Base-by-base conservation (phyloP, 2,113 vertebrate species). In the Hemicordylus capensis region DNA sequence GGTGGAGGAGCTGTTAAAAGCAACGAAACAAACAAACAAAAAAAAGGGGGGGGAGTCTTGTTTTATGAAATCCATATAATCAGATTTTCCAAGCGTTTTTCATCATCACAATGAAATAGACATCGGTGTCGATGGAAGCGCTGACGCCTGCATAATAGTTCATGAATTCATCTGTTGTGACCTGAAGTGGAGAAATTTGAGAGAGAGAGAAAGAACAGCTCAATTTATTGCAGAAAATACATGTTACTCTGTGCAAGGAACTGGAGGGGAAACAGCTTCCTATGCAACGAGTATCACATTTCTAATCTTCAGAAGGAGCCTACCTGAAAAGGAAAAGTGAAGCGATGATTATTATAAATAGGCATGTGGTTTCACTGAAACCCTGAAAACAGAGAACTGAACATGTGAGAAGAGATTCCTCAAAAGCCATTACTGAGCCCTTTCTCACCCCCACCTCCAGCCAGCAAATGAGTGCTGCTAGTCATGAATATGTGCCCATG, bases 21-120 rank as follows among this genome's bases (percentile, higher is more conserved):
- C 20, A 9, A 66, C n/a, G 5, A 6, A n/a, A 46, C 88, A 90
- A 91, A 88, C 75, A n/a, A 83, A 12, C n/a, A 87, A 70, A 78
- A 87, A 44, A 59, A 77, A 80, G 6, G 28, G 61, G 80, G 39
- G 69, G 63, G 34, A 59, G 34, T 81, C 78, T 87, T 31, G 4
- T 8, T 87, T 56, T 58, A 66, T 85, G 91, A 81, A 28, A 48
- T 9, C 80, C 78, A 1, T 4, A 64, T 42, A 14, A 85, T 95
- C 88, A 97, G 44, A 99, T 95, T 90, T 95, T 98, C 98, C 99
- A 99, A 66, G 98, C 97, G 0, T 94, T 99, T 86, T 88, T 98
- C 99, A 99, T 99, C 98, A 99, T 98, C 77, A 99, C 0, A 31
- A 99, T 98, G 75, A 99, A 99, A 94, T 99, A 99, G 74, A 96